Conservation (phyloP, 2,113 vertebrate species). For the Ophthalmotilapia sp. region DNA sequence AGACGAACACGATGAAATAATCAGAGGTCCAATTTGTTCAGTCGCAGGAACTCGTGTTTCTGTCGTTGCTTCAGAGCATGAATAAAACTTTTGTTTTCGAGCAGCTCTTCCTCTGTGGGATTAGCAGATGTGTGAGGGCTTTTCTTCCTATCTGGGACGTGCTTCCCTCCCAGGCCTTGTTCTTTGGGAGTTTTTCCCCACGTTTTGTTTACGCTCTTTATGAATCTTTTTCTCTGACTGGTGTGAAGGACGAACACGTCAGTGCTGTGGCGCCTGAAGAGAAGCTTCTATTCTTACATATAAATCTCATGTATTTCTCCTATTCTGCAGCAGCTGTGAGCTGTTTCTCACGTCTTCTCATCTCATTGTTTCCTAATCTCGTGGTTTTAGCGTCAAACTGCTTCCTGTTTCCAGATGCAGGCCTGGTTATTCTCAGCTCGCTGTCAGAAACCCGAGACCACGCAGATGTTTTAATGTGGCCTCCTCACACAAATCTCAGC, state of each 20-base stretch:
- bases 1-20: slow-evolving; percentile 21
- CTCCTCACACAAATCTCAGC: not conserved
- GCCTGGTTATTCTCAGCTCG: not conserved
- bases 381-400: not conserved
- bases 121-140: slow-evolving; percentile 1
- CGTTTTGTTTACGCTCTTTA: not conserved
- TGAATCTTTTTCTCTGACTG: not conserved
- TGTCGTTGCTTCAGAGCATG: slow-evolving; percentile 4
- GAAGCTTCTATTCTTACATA: not conserved
- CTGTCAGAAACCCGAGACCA: not conserved
- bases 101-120: slow-evolving; percentile 5
- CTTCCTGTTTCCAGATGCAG: slow-evolving; percentile 2
- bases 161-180: slow-evolving; percentile 8
- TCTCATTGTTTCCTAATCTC: slow-evolving; percentile 14
- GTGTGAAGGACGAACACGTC: not conserved
- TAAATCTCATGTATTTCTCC: not conserved
- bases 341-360: not conserved
- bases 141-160: slow-evolving; percentile 43
- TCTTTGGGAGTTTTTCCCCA: not conserved
- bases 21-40: slow-evolving; percentile 42
- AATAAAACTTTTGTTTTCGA: slow-evolving; percentile 44
- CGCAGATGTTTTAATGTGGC: rapidly evolving
- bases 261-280: not conserved
- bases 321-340: not conserved
- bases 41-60: slow-evolving; percentile 6